Evolutionary conservation across 2,888 invertebrate genomes (phyloP).

Genomic region (Papilio elwesi): DNA sequence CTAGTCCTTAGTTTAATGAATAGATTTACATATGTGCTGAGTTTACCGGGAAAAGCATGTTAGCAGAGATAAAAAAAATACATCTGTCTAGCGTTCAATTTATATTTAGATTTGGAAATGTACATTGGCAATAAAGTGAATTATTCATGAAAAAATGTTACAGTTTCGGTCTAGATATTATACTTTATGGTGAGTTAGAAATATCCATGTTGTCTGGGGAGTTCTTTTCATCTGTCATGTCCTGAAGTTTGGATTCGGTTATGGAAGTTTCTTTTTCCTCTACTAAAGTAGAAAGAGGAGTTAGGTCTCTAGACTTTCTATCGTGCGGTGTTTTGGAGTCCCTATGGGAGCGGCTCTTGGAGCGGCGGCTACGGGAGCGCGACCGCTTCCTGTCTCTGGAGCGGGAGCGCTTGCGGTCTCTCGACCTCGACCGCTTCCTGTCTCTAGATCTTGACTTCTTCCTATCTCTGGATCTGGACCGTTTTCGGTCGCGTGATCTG

Average conservation of each 20-base stretch:
- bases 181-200: slow-evolving; percentile 88
- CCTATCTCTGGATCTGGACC: slow-evolving; percentile 81
- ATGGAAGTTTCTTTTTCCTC: slow-evolving; percentile 61
- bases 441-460: slow-evolving; percentile 78
- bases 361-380: slow-evolving; percentile 68
- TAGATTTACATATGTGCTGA: too few species aligned
- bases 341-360: slow-evolving; percentile 74
- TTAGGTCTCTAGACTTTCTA: slow-evolving; percentile 69
- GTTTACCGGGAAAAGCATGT: too few species aligned
- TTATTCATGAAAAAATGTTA: not conserved
- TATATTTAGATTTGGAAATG: slow-evolving; percentile 12
- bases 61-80: too few species aligned
- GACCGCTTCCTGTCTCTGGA: slow-evolving; percentile 78
- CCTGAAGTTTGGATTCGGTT: slow-evolving; percentile 60
- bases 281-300: slow-evolving; percentile 62
- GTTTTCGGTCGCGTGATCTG: slow-evolving; percentile 83
- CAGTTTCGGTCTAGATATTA: slow-evolving; percentile 16
- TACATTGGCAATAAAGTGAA: slow-evolving; percentile 16
- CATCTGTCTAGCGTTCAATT: too few species aligned
- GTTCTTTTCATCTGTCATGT: slow-evolving; percentile 81
- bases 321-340: slow-evolving; percentile 75
- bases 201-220: slow-evolving; percentile 91
- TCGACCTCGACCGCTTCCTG: slow-evolving; percentile 77
- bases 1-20: too few species aligned
- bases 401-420: slow-evolving; percentile 73